Evolutionary conservation across 2,888 invertebrate genomes (phyloP).

Genomic region (Colostygia pectinataria): DNA sequence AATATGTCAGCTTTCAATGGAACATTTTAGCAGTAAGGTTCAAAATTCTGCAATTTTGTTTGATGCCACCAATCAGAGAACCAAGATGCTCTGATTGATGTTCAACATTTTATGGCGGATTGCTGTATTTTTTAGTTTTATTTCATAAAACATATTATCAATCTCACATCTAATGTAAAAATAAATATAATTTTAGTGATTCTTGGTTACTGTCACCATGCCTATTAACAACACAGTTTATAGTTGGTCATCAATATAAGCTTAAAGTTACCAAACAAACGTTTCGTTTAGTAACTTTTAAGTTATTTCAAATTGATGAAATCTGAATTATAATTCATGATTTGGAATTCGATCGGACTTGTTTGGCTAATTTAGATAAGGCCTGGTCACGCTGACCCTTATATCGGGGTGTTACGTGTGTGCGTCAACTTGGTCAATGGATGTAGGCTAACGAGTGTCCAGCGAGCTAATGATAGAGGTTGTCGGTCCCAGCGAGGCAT

Average conservation of each 20-base stretch:
- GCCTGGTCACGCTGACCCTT: constrained; percentile 29
- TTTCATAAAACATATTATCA: too few species aligned
- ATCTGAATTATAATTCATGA: constrained; percentile 13
- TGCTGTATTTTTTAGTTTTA: too few species aligned
- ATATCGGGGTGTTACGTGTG: constrained; percentile 31
- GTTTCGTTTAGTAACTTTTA: constrained; percentile 2
- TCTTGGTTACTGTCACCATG: too few species aligned
- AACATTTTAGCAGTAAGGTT: too few species aligned
- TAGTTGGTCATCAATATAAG: constrained; percentile 4
- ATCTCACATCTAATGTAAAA: too few species aligned
- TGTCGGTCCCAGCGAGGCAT: constrained; percentile 37
- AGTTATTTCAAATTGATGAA: constrained; percentile 9
- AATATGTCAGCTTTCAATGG: too few species aligned
- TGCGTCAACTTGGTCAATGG: constrained; percentile 53
- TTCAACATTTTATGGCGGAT: too few species aligned
- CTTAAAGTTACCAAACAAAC: constrained; percentile 11
- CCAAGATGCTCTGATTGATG: too few species aligned
- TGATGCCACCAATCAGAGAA: too few species aligned
- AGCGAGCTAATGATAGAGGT: constrained; percentile 59
- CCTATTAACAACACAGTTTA: constrained; percentile 5
- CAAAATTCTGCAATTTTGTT: too few species aligned
- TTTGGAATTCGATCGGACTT: constrained; percentile 19
- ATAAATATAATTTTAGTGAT: too few species aligned
- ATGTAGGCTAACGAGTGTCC: constrained; percentile 76
- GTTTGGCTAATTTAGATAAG: constrained; percentile 29